Percentiles rank a stretch among this genome's conserved stretches.
These are phyloP conservation scores for Sycophila sp. DNA, from an alignment of 1,140 invertebrate genomes.

Conservation along the genomic window DNA sequence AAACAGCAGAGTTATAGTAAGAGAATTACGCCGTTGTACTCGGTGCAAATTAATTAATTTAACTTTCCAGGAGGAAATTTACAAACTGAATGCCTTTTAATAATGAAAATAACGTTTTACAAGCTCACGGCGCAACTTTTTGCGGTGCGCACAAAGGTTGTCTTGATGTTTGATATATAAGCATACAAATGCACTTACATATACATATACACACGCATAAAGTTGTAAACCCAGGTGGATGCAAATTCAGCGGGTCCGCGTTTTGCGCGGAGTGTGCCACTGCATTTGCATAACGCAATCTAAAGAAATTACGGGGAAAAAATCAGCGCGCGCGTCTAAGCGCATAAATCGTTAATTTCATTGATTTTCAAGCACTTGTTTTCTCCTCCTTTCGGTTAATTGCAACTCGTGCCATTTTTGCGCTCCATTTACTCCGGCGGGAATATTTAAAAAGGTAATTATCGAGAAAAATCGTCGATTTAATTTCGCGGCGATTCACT, in stretches of 20 bases:
- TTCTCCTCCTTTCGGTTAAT: not conserved
- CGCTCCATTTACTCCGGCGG: not conserved
- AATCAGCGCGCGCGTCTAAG: not conserved
- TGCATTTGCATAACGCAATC: not conserved
- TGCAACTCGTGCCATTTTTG: not conserved
- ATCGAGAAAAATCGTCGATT: not conserved
- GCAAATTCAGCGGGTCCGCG: not conserved
- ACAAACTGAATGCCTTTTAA: no score
- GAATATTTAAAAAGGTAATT: not conserved
- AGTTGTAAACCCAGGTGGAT: not conserved
- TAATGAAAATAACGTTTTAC: no score
- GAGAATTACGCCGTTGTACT: no score
- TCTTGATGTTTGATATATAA: no score
- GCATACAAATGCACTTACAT: no score
- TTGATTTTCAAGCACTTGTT: slow-evolving; percentile 22
- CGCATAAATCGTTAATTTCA: slow-evolving; percentile 17
- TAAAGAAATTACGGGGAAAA: not conserved
- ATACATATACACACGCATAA: no score
- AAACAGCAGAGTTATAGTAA: no score
- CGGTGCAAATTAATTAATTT: no score
- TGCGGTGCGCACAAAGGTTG: no score
- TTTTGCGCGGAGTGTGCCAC: no score
- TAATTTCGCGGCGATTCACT: not conserved
- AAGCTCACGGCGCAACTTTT: no score
- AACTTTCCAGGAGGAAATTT: no score